Conservation (phyloP, 2,797 vertebrate genomes). For the Peromyscus melanophrys region DNA sequence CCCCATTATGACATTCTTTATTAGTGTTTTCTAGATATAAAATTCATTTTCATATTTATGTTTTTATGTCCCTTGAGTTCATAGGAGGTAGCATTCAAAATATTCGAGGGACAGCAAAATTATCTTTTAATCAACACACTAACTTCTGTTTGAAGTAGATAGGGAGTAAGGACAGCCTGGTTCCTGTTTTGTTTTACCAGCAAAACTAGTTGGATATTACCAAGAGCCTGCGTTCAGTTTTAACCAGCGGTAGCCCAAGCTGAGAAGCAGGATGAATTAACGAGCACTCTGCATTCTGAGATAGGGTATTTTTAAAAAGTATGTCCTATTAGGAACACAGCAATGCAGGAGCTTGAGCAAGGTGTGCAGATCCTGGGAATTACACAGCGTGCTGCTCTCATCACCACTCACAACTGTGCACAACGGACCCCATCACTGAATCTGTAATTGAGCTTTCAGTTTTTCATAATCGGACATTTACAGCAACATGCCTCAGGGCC, state of each 20-base stretch:
- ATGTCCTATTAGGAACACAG: background rate
- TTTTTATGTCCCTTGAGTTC: conserved; percentile 43
- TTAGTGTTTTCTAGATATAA: conserved; percentile 50
- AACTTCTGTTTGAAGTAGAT: conserved; percentile 52
- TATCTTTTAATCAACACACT: conserved; percentile 41
- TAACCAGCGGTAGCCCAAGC: conserved; percentile 29
- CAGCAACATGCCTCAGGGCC: conserved; percentile 22
- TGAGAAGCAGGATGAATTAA: conserved; percentile 47
- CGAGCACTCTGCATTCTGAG: conserved; percentile 33
- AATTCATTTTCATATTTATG: conserved; percentile 48
- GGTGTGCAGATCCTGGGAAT: background rate
- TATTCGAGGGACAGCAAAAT: conserved; percentile 19
- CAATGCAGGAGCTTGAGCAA: conserved; percentile 21
- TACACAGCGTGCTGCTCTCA: background rate
- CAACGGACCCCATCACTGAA: background rate
- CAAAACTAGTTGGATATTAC: conserved; percentile 30
- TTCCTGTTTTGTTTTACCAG: conserved; percentile 32
- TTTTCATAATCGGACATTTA: conserved; percentile 54
- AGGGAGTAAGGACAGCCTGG: background rate
- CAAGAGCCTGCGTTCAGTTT: conserved; percentile 49
- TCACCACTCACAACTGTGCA: background rate
- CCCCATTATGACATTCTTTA: conserved; percentile 37
- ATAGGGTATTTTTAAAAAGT: background rate
- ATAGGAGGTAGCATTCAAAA: conserved; percentile 7
- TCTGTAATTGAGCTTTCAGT: background rate